These are phyloP conservation scores for Platynereis dumerilii DNA, from an alignment of 2,888 invertebrate species.

Conservation along the genomic window DNA sequence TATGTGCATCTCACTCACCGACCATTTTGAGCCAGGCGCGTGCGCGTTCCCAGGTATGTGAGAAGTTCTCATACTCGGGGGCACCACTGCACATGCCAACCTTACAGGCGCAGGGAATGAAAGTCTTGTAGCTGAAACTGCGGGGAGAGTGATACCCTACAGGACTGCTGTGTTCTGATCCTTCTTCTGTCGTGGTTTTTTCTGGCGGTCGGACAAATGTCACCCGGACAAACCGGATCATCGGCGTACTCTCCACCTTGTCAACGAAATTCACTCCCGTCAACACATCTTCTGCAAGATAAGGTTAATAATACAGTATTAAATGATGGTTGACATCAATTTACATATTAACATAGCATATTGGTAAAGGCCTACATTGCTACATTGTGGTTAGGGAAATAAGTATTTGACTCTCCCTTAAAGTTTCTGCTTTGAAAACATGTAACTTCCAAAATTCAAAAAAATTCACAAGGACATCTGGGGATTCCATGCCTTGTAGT, in stretches of 20 bases:
- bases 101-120: conserved; percentile 39
- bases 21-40: conserved; percentile 40
- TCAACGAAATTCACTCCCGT: conserved; percentile 41
- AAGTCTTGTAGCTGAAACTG: conserved; percentile 40
- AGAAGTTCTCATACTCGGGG: conserved; percentile 38
- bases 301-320: not conserved
- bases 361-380: no score
- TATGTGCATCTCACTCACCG: conserved; percentile 38
- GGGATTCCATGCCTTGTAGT: no score
- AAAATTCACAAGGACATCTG: no score
- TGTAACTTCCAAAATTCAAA: no score
- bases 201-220: conserved; percentile 36
- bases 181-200: not conserved
- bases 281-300: conserved; percentile 35
- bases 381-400: no score
- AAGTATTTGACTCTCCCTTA: no score
- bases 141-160: conserved; percentile 34
- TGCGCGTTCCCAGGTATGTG: conserved; percentile 38
- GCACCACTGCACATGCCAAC: conserved; percentile 42
- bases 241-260: conserved; percentile 39
- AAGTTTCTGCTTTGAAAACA: no score
- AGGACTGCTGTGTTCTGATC: conserved; percentile 14
- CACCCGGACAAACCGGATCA: conserved; percentile 39
- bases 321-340: not conserved
- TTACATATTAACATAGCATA: not conserved